A percentile compares a stretch with the other conserved stretches of the same genome.
These are phyloP conservation scores for Liolophura sinensis DNA, from an alignment of 1,140 invertebrate species.

Conservation along the genomic window DNA sequence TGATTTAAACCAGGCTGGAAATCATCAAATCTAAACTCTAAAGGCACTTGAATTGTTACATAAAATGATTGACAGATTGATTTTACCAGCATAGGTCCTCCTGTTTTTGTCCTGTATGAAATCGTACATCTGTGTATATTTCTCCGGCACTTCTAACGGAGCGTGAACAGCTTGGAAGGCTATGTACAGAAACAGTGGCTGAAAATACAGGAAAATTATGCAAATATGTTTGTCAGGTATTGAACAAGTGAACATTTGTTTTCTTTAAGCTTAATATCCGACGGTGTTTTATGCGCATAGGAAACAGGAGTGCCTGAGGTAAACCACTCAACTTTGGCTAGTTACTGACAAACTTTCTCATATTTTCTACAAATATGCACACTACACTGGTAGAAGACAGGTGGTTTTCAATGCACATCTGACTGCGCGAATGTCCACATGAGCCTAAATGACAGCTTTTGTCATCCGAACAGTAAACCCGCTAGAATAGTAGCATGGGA, in stretches of 20 bases:
- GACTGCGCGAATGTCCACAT: too few relatives aligned
- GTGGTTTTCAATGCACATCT: too few relatives aligned
- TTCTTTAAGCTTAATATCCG: neutral
- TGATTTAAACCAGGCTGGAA: too few relatives aligned
- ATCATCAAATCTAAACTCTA: too few relatives aligned
- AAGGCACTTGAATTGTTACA: too few relatives aligned
- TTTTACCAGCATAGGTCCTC: conserved; percentile 49
- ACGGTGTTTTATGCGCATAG: neutral
- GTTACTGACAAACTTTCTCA: neutral
- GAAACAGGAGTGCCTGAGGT: neutral
- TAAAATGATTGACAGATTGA: neutral
- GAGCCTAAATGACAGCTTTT: too few relatives aligned
- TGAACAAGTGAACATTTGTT: neutral
- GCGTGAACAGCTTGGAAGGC: conserved; percentile 49
- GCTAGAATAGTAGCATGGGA: too few relatives aligned
- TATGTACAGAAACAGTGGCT: conserved; percentile 51
- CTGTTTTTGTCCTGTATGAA: conserved; percentile 48
- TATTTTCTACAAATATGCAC: neutral
- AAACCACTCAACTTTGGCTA: neutral
- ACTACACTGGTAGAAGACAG: neutral
- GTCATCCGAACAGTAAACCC: too few relatives aligned
- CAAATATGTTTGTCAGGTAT: neutral
- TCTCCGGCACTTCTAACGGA: conserved; percentile 49
- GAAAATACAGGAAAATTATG: conserved; percentile 7
- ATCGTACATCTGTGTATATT: conserved; percentile 44